These are phyloP conservation scores for Larimichthys polyactis DNA, from an alignment of 2,113 vertebrate genomes.

Conservation along the genomic window DNA sequence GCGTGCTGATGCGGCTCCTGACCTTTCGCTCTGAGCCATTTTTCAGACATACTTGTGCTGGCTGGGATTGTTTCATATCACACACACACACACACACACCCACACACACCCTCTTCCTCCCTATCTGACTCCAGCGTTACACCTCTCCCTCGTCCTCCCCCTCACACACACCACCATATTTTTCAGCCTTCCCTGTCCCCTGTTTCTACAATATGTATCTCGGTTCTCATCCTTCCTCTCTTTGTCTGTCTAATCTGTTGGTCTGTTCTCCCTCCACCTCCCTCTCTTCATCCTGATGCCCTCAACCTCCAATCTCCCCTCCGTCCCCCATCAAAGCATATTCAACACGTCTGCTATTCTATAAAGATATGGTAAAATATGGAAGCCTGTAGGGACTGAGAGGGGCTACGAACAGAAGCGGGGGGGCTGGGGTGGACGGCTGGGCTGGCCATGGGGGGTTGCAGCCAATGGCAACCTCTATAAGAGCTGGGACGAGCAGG, in stretches of 20 bases:
- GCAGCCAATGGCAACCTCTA: slow-evolving; percentile 49
- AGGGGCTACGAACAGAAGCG: slow-evolving; percentile 63
- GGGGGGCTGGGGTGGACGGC: slow-evolving; percentile 51
- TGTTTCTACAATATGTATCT: neutral
- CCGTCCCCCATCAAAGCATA: slow-evolving; percentile 27
- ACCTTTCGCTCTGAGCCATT: slow-evolving; percentile 52
- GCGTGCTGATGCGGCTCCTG: slow-evolving; percentile 18
- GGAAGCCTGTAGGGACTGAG: slow-evolving; percentile 70
- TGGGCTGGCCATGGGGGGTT: slow-evolving; percentile 8
- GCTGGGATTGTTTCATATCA: slow-evolving; percentile 14
- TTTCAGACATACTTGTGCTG: slow-evolving; percentile 28
- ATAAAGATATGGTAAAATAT: slow-evolving; percentile 81
- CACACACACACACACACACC: slow-evolving; percentile 21
- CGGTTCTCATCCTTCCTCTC: neutral
- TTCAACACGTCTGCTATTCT: slow-evolving; percentile 58
- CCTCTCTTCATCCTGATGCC: neutral
- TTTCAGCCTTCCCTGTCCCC: neutral
- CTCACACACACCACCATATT: neutral
- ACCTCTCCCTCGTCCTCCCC: neutral
- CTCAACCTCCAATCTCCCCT: slow-evolving; percentile 12
- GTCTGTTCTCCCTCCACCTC: neutral
- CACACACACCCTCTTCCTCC: slow-evolving; percentile 8
- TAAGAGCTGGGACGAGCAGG: neutral
- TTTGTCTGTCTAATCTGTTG: neutral
- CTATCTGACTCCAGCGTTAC: neutral